Evolutionary conservation across 2,888 invertebrate species (phyloP).

Genomic region (Cheilosia urbana): DNA sequence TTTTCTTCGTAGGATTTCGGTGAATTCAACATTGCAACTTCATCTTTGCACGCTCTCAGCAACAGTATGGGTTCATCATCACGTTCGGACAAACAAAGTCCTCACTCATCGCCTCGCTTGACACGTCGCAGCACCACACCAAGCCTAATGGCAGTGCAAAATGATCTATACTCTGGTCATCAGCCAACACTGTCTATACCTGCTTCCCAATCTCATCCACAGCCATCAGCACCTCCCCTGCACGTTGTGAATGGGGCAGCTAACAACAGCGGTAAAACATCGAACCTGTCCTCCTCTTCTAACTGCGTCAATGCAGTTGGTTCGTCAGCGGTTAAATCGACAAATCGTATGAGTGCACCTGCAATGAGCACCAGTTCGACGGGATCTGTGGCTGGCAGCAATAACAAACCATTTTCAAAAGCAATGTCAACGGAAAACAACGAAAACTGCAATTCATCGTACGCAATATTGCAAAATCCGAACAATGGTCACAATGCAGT

Average conservation of each 20-base stretch:
- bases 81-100: slow-evolving; percentile 85
- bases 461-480: slow-evolving; percentile 81
- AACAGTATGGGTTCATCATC: slow-evolving; percentile 81
- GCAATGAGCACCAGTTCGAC: slow-evolving; percentile 79
- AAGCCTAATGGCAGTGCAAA: slow-evolving; percentile 83
- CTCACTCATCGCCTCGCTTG: slow-evolving; percentile 86
- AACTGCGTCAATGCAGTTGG: slow-evolving; percentile 56
- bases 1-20: slow-evolving; percentile 84
- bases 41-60: slow-evolving; percentile 86
- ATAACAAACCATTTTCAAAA: slow-evolving; percentile 77
- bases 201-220: slow-evolving; percentile 76
- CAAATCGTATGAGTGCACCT: slow-evolving; percentile 83
- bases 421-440: slow-evolving; percentile 78
- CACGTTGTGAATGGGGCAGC: slow-evolving; percentile 77
- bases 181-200: slow-evolving; percentile 79
- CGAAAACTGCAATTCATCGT: slow-evolving; percentile 80
- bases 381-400: slow-evolving; percentile 77
- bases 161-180: slow-evolving; percentile 82
- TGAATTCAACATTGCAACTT: slow-evolving; percentile 88
- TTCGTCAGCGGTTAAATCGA: slow-evolving; percentile 78
- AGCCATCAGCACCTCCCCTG: slow-evolving; percentile 80
- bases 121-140: slow-evolving; percentile 84
- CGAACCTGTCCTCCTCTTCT: slow-evolving; percentile 60
- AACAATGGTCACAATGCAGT: slow-evolving; percentile 78
- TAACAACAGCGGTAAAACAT: slow-evolving; percentile 40